Percentiles rank a stretch among this genome's conserved stretches.
phyloP scores from a whole-genome alignment of 2,888 invertebrate species.

The Torymus texanus region DNA sequence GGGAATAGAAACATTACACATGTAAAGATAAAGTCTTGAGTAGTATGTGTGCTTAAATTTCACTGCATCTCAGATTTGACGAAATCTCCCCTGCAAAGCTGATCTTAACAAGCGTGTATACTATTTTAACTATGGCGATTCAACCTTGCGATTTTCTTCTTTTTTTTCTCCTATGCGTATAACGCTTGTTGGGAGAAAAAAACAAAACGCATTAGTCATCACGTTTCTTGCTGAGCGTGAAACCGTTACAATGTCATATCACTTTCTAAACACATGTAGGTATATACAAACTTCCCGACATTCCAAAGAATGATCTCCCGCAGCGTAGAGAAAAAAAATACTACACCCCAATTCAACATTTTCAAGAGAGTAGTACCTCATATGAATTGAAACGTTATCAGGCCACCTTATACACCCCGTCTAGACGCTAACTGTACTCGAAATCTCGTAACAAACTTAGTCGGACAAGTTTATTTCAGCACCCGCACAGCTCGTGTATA shows the following conservation, averaged over 20 bases:
- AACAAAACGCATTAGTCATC: too few species aligned
- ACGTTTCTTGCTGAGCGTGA: too few species aligned
- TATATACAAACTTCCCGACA: too few species aligned
- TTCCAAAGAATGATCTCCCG: too few species aligned
- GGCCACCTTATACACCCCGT: neutral
- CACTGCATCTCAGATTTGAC: constrained; percentile 14
- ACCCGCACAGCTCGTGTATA: neutral
- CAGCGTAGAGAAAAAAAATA: too few species aligned
- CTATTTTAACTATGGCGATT: constrained; percentile 11
- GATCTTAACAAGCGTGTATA: neutral
- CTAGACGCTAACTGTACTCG: neutral
- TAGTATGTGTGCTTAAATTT: constrained; percentile 17
- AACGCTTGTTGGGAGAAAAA: too few species aligned
- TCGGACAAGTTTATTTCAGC: neutral
- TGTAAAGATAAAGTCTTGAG: neutral
- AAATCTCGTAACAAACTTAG: constrained; percentile 1
- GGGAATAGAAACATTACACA: constrained; percentile 6
- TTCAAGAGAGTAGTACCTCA: too few species aligned
- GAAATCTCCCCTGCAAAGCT: neutral
- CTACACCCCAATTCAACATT: too few species aligned
- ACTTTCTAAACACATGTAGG: too few species aligned
- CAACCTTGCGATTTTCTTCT: neutral
- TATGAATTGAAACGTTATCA: neutral
- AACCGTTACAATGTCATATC: neutral
- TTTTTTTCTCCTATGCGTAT: neutral